These are phyloP conservation scores for Psilanteris sp. DNA, from an alignment of 1,140 invertebrate genomes.

Conservation along the genomic window DNA sequence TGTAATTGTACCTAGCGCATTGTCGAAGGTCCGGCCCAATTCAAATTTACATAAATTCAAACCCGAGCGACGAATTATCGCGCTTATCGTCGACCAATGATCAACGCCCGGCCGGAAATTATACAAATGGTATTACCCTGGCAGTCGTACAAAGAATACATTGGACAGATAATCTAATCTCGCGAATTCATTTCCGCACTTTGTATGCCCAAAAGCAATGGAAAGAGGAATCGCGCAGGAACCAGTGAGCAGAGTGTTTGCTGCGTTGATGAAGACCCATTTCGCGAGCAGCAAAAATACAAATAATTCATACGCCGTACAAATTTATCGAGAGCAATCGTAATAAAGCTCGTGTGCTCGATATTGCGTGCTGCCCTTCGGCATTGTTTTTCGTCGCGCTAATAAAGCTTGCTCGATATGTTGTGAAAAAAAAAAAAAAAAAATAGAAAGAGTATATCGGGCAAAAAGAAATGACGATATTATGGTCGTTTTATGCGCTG, in stretches of 20 bases:
- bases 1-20: slow-evolving; percentile 44
- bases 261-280: slow-evolving; percentile 40
- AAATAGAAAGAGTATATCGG: background rate
- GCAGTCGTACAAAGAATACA: slow-evolving; percentile 65
- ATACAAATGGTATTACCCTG: slow-evolving; percentile 68
- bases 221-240: slow-evolving; percentile 6
- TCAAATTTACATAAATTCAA: slow-evolving; percentile 63
- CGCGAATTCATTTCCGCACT: slow-evolving; percentile 71
- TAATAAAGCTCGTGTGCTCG: slow-evolving; percentile 28
- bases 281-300: slow-evolving; percentile 47
- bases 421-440: background rate
- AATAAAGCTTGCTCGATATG: slow-evolving; percentile 10
- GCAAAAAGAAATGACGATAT: slow-evolving; percentile 28
- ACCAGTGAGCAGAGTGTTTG: slow-evolving; percentile 25
- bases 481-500: slow-evolving; percentile 5
- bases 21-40: slow-evolving; percentile 57
- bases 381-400: slow-evolving; percentile 24
- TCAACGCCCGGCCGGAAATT: slow-evolving; percentile 69
- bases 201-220: slow-evolving; percentile 5
- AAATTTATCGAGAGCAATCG: slow-evolving; percentile 49
- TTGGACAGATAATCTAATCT: slow-evolving; percentile 68
- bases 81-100: slow-evolving; percentile 61
- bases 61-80: slow-evolving; percentile 61
- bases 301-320: slow-evolving; percentile 55
- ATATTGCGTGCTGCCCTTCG: slow-evolving; percentile 4